phyloP scores from a whole-genome alignment of 2,113 vertebrate genomes.

The Columbina picui region DNA sequence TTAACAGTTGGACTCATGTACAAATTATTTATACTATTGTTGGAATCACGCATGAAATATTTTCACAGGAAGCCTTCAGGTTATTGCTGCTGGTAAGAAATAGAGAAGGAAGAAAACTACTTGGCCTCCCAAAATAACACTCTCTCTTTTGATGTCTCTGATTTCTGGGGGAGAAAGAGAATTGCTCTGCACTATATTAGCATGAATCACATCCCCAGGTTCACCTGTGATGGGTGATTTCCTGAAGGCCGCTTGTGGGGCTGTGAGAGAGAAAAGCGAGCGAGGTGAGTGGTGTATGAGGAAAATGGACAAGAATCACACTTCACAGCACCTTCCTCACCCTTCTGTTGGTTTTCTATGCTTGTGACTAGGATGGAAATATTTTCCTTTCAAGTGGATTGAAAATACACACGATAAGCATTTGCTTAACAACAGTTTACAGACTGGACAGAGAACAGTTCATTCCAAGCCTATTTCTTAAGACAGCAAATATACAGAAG shows the following conservation, averaged over 20 bases:
- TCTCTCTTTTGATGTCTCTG: not conserved
- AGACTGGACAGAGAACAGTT: not conserved
- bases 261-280: not conserved
- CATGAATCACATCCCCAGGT: not conserved
- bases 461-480: not conserved
- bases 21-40: no score
- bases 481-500: not conserved
- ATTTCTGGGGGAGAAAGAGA: not conserved
- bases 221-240: not conserved
- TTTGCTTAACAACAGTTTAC: not conserved
- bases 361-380: not conserved
- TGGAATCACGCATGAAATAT: not conserved
- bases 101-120: not conserved
- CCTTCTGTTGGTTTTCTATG: not conserved
- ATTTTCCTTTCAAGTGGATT: not conserved
- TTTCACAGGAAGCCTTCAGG: not conserved
- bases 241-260: rapidly evolving
- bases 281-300: rapidly evolving
- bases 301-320: not conserved
- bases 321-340: not conserved
- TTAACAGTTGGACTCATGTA: not conserved
- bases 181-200: not conserved
- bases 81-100: not conserved
- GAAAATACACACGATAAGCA: not conserved
- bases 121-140: not conserved